phyloP scores from a whole-genome alignment of 1,140 invertebrate genomes.

The Hyposmocoma kahamanoa region DNA sequence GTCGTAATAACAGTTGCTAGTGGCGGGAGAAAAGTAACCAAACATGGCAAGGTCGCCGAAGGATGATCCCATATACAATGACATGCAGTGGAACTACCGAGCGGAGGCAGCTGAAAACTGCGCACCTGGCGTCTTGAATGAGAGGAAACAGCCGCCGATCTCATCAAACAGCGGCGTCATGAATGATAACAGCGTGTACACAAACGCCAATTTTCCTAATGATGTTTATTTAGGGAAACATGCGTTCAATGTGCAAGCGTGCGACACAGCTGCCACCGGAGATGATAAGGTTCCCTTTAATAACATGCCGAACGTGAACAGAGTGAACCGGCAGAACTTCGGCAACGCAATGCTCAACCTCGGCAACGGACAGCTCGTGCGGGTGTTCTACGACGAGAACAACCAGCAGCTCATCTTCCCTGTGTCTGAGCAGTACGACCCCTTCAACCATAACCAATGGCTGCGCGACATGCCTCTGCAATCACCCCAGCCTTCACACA shows the following conservation, averaged over 20 bases:
- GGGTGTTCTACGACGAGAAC: slow-evolving; percentile 63
- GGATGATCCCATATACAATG: slow-evolving; percentile 59
- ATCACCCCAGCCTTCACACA: slow-evolving; percentile 30
- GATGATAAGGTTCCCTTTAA: slow-evolving; percentile 48
- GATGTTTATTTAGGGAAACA: slow-evolving; percentile 58
- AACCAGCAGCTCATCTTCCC: slow-evolving; percentile 64
- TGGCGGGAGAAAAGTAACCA: slow-evolving; percentile 33
- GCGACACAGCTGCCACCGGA: slow-evolving; percentile 33
- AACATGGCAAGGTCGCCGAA: slow-evolving; percentile 67
- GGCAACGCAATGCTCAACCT: slow-evolving; percentile 61
- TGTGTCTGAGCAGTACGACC: slow-evolving; percentile 60
- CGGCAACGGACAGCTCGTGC: slow-evolving; percentile 59
- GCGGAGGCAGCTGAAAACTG: slow-evolving; percentile 48
- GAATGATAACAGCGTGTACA: slow-evolving; percentile 51
- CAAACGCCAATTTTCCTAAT: slow-evolving; percentile 37
- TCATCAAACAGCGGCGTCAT: slow-evolving; percentile 29
- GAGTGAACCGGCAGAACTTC: slow-evolving; percentile 46
- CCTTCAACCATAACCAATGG: slow-evolving; percentile 56
- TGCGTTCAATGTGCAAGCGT: slow-evolving; percentile 39
- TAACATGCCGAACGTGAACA: slow-evolving; percentile 34
- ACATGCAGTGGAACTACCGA: slow-evolving; percentile 59
- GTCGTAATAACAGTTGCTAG: slow-evolving; percentile 16
- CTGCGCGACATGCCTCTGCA: slow-evolving; percentile 41
- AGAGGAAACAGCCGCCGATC: slow-evolving; percentile 39
- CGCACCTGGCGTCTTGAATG: slow-evolving; percentile 43